Conservation (phyloP, 2,888 invertebrate genomes). For the Odontocolon sp. region DNA sequence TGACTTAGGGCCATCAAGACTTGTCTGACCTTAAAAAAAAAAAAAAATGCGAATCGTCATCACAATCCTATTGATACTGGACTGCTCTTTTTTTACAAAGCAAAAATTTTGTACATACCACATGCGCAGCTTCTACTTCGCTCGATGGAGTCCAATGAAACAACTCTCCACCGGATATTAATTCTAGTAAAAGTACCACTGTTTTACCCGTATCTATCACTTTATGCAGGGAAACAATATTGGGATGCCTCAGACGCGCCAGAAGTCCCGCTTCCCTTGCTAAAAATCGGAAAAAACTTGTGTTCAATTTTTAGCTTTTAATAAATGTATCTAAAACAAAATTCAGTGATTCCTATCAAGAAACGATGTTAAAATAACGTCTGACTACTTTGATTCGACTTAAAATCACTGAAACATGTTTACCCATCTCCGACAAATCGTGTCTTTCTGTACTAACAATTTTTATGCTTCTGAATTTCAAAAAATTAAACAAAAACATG, state of each 20-base stretch:
- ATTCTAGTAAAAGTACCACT: constrained; percentile 84
- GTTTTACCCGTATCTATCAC: constrained; percentile 84
- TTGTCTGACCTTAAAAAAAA: constrained; percentile 80
- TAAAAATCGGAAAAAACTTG: constrained; percentile 51
- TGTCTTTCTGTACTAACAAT: too few relatives aligned
- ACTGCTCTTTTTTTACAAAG: too few relatives aligned
- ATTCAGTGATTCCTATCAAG: constrained; percentile 3
- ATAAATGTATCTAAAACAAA: neutral
- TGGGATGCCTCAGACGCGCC: constrained; percentile 83
- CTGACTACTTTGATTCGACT: too few relatives aligned
- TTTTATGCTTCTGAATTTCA: too few relatives aligned
- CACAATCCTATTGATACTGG: too few relatives aligned
- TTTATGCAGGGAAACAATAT: constrained; percentile 84
- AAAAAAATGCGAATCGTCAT: constrained; percentile 26
- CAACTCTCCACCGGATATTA: constrained; percentile 86
- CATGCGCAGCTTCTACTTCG: constrained; percentile 84
- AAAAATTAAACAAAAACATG: too few relatives aligned
- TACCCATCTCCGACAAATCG: too few relatives aligned
- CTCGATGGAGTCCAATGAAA: constrained; percentile 83
- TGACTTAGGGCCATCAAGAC: constrained; percentile 85
- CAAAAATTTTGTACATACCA: constrained; percentile 78
- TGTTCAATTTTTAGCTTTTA: neutral
- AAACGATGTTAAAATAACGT: neutral
- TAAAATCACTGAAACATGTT: too few relatives aligned
- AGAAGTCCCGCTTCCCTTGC: constrained; percentile 83